A percentile compares a stretch with the other conserved stretches of the same genome.
These are phyloP conservation scores for Venusia cambrica DNA, from an alignment of 2,888 invertebrate genomes.

Conservation along the genomic window DNA sequence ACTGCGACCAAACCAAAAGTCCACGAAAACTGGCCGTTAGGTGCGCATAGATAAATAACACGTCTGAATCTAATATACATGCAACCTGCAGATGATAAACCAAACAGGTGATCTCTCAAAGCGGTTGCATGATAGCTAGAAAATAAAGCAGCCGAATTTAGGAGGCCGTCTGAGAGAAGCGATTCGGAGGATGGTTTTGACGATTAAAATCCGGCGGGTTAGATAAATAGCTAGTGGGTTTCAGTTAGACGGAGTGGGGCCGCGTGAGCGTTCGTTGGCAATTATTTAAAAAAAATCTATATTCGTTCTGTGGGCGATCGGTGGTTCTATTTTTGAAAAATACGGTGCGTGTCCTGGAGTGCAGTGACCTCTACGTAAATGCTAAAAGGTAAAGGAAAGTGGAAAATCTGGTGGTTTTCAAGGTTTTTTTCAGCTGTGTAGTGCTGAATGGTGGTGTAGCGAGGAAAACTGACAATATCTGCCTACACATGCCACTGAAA, in stretches of 20 bases:
- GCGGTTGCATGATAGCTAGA: slow-evolving; percentile 19
- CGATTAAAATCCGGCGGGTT: slow-evolving; percentile 42
- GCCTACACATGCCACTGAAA: too few relatives aligned
- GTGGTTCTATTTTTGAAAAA: slow-evolving; percentile 55
- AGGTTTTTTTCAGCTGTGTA: slow-evolving; percentile 10
- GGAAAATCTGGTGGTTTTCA: slow-evolving; percentile 26
- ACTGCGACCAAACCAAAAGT: slow-evolving; percentile 27
- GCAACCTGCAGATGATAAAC: neutral
- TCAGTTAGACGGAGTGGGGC: slow-evolving; percentile 44
- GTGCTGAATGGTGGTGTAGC: slow-evolving; percentile 7
- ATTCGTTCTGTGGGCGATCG: slow-evolving; percentile 43
- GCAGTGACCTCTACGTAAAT: slow-evolving; percentile 56
- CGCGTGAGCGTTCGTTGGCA: slow-evolving; percentile 46
- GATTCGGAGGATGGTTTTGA: slow-evolving; percentile 14
- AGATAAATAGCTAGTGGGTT: slow-evolving; percentile 39
- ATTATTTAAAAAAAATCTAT: slow-evolving; percentile 38
- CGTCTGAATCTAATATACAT: slow-evolving; percentile 14
- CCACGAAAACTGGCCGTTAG: slow-evolving; percentile 26
- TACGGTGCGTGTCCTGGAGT: slow-evolving; percentile 49
- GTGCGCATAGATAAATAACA: slow-evolving; percentile 21
- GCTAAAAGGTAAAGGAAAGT: slow-evolving; percentile 35
- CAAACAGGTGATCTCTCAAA: slow-evolving; percentile 17
- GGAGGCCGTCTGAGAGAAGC: slow-evolving; percentile 3
- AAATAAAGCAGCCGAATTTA: slow-evolving; percentile 18
- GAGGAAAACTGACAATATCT: too few relatives aligned